Evolutionary conservation across 2,113 vertebrate genomes (phyloP).

Genomic region (Antechinus flavipes): DNA sequence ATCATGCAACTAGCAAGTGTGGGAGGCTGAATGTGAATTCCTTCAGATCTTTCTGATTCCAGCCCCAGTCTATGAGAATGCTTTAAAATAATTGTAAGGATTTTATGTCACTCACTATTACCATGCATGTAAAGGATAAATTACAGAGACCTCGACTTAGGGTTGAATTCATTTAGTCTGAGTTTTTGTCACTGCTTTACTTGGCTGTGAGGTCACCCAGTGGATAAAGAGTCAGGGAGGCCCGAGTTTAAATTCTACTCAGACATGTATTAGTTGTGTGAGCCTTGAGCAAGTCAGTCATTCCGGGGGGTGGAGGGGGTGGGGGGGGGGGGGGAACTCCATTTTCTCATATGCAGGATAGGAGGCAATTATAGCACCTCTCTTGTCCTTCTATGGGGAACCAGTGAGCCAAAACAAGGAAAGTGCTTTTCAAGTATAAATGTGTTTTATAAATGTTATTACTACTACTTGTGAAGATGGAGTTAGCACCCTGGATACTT

Average conservation of each 20-base stretch:
- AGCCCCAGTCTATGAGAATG: background rate
- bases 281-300: background rate
- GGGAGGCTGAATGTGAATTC: background rate
- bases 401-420: background rate
- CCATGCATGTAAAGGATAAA: background rate
- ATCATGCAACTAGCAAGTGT: background rate
- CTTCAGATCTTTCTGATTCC: background rate
- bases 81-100: background rate
- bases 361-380: background rate
- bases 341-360: background rate
- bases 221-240: background rate
- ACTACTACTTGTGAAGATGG: no score
- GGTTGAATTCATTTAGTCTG: background rate
- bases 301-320: no score
- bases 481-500: no score
- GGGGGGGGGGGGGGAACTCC: no score
- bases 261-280: background rate
- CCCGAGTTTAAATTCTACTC: background rate
- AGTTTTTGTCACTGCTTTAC: background rate
- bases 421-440: background rate
- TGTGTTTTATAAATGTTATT: background rate
- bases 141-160: background rate
- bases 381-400: background rate
- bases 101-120: background rate
- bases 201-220: background rate